phyloP scores from a whole-genome alignment of 1,140 invertebrate genomes.

The Hypsibius dujardini region DNA sequence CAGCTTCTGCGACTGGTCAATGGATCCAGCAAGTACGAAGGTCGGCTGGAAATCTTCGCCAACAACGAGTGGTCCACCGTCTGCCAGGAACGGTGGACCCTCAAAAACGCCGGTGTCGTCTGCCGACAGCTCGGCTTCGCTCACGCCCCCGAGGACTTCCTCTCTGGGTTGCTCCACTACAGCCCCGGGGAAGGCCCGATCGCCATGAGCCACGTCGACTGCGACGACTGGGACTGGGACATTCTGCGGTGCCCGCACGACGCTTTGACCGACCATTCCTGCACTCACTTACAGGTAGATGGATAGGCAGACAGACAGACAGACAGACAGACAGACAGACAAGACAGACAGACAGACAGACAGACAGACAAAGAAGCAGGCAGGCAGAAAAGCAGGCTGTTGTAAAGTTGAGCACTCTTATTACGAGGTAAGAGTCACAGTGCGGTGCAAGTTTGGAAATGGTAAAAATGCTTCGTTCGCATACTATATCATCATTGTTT shows the following conservation, averaged over 20 bases:
- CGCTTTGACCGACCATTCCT: constrained; percentile 53
- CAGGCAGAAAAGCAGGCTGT: too few relatives aligned
- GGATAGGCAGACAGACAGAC: too few relatives aligned
- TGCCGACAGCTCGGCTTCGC: constrained; percentile 86
- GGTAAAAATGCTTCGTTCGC: too few relatives aligned
- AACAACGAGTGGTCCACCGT: constrained; percentile 78
- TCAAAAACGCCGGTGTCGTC: constrained; percentile 68
- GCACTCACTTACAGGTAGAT: too few relatives aligned
- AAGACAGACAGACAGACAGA: too few relatives aligned
- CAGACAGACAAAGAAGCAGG: too few relatives aligned
- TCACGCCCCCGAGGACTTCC: constrained; percentile 79
- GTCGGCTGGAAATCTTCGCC: constrained; percentile 59
- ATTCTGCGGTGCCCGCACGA: constrained; percentile 51
- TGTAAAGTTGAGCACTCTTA: too few relatives aligned
- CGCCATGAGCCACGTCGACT: constrained; percentile 58
- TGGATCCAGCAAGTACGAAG: constrained; percentile 52
- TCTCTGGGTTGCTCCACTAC: constrained; percentile 45
- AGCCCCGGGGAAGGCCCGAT: constrained; percentile 26
- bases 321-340: too few relatives aligned
- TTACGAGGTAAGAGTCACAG: too few relatives aligned
- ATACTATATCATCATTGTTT: too few relatives aligned
- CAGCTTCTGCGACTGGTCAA: constrained; percentile 59
- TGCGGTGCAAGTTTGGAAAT: too few relatives aligned
- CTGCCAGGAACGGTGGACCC: constrained; percentile 86
- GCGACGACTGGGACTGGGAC: constrained; percentile 76